Percentiles rank a stretch among this genome's conserved stretches.
Conservation (phyloP, 2,797 vertebrate species). For the Fundulus diaphanus region DNA sequence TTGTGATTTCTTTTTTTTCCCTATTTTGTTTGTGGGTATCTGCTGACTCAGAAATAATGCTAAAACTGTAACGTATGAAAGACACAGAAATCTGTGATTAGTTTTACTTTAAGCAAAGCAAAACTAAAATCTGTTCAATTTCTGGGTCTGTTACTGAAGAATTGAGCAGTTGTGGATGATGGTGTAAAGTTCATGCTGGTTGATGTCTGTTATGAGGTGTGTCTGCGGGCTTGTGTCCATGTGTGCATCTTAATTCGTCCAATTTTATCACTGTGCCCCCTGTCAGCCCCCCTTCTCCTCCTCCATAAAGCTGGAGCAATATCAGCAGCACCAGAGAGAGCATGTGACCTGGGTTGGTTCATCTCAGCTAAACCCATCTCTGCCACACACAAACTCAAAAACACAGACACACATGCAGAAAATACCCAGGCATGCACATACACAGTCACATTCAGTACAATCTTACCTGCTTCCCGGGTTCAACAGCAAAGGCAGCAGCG, state of each 20-base stretch:
- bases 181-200: constrained; percentile 24
- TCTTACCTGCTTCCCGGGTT: constrained; percentile 75
- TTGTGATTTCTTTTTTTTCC: not conserved
- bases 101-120: not conserved
- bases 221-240: not conserved
- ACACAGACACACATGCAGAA: constrained; percentile 21
- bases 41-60: no score
- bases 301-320: constrained; percentile 59
- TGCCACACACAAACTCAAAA: constrained; percentile 33
- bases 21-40: no score
- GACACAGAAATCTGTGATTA: not conserved
- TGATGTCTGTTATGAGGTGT: constrained; percentile 42
- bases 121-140: not conserved
- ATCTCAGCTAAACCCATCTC: constrained; percentile 69
- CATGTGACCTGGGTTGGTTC: constrained; percentile 74
- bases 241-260: constrained; percentile 62
- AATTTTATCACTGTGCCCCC: constrained; percentile 56
- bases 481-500: constrained; percentile 51
- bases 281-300: constrained; percentile 32
- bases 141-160: constrained; percentile 18
- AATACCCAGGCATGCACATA: constrained; percentile 13
- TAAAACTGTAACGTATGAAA: no score
- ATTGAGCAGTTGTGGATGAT: constrained; percentile 32
- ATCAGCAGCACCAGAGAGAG: constrained; percentile 73
- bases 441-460: constrained; percentile 1